These are phyloP conservation scores for Notodonta ziczac DNA, from an alignment of 2,888 invertebrate genomes.

Conservation along the genomic window DNA sequence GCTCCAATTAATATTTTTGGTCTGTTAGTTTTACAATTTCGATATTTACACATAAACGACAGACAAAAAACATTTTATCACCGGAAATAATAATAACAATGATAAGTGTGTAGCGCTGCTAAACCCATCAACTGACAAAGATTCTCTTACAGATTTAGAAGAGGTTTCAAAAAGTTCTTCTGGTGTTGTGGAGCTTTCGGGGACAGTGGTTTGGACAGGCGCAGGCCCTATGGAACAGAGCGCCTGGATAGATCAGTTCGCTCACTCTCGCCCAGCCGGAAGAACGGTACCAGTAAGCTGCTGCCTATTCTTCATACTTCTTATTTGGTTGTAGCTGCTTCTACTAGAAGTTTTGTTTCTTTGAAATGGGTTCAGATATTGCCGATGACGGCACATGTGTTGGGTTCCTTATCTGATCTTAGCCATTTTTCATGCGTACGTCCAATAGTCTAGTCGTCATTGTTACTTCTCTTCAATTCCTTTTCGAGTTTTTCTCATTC, in stretches of 20 bases:
- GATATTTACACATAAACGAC: too few relatives aligned
- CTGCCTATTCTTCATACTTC: slow-evolving; percentile 7
- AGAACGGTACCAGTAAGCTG: slow-evolving; percentile 78
- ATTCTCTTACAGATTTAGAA: slow-evolving; percentile 89
- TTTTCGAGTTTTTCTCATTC: not conserved
- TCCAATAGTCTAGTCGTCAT: not conserved
- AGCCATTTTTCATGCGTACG: not conserved
- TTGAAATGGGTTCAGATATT: not conserved
- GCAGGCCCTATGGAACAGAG: slow-evolving; percentile 90
- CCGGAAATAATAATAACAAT: too few relatives aligned
- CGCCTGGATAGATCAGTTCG: slow-evolving; percentile 92
- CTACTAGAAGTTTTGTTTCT: not conserved
- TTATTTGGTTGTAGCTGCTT: not conserved
- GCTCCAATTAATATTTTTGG: too few relatives aligned
- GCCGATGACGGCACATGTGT: not conserved
- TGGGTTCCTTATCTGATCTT: not conserved
- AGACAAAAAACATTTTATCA: too few relatives aligned
- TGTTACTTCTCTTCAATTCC: not conserved
- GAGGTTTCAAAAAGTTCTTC: slow-evolving; percentile 97
- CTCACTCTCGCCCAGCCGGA: slow-evolving; percentile 85
- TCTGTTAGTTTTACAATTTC: too few relatives aligned
- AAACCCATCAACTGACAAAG: not conserved
- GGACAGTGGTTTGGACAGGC: slow-evolving; percentile 87
- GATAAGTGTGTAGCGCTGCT: too few relatives aligned
- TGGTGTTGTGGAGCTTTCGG: slow-evolving; percentile 92